Evolutionary conservation across 2,888 invertebrate genomes (phyloP).

Genomic region (Caprella mutica): DNA sequence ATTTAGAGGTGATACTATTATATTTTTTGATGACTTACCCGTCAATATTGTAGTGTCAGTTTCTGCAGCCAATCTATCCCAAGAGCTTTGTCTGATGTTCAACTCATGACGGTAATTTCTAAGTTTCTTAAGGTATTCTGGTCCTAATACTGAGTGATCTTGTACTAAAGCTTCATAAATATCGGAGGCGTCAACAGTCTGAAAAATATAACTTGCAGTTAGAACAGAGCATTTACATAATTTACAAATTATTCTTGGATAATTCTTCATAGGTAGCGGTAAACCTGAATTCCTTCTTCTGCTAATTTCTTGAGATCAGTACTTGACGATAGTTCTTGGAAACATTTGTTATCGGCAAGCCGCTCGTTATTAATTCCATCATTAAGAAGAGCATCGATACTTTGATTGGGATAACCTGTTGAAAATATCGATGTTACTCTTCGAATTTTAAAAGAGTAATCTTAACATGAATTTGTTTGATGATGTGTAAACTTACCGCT

Average conservation of each 20-base stretch:
- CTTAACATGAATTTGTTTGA: too few relatives aligned
- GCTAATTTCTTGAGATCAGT: constrained; percentile 38
- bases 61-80: constrained; percentile 54
- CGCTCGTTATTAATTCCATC: constrained; percentile 46
- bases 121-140: constrained; percentile 41
- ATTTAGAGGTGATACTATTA: background rate
- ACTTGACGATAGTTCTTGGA: constrained; percentile 47
- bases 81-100: constrained; percentile 55
- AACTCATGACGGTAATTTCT: constrained; percentile 49
- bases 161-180: constrained; percentile 48
- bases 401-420: constrained; percentile 37
- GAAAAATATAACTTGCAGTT: background rate
- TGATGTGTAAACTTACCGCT: constrained; percentile 30
- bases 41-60: constrained; percentile 52
- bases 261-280: too few relatives aligned
- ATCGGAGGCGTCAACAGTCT: constrained; percentile 36
- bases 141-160: constrained; percentile 50
- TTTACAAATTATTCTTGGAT: too few relatives aligned
- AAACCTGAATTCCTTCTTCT: constrained; percentile 15
- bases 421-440: background rate
- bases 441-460: too few relatives aligned
- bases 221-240: too few relatives aligned
- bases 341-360: constrained; percentile 46
- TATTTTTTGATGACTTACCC: constrained; percentile 10
- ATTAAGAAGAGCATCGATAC: constrained; percentile 42